Evolutionary conservation across 2,888 invertebrate species (phyloP).

Genomic region (Hirtodrosophila confusa): DNA sequence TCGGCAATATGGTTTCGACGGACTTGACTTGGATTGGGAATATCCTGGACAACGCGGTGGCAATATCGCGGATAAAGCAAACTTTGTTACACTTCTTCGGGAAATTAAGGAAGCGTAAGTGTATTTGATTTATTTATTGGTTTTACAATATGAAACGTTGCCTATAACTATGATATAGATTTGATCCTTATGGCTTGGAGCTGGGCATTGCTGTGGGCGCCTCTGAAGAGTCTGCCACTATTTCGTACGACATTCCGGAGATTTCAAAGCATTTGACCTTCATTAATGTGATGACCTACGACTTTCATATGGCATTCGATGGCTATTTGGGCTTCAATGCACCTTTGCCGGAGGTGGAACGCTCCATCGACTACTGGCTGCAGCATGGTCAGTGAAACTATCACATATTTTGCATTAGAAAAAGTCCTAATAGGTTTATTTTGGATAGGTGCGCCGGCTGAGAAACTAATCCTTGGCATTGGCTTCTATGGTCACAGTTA

Average conservation of each 20-base stretch:
- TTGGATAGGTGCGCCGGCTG: constrained; percentile 85
- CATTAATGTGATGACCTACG: constrained; percentile 79
- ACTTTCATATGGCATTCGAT: constrained; percentile 61
- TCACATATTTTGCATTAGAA: background rate
- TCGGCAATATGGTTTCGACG: constrained; percentile 92
- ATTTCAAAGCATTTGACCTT: constrained; percentile 66
- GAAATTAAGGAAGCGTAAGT: constrained; percentile 72
- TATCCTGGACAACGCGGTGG: constrained; percentile 88
- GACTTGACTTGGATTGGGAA: constrained; percentile 96
- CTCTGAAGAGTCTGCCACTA: constrained; percentile 44
- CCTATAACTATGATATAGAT: constrained; percentile 30
- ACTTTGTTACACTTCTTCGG: constrained; percentile 85
- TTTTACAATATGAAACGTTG: too few species aligned
- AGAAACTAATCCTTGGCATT: constrained; percentile 93
- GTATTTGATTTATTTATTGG: too few species aligned
- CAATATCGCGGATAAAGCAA: constrained; percentile 88
- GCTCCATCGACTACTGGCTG: constrained; percentile 94
- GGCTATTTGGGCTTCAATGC: constrained; percentile 68
- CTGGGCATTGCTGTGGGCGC: constrained; percentile 87
- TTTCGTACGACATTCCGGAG: constrained; percentile 71
- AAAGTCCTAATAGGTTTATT: too few species aligned
- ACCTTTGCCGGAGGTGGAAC: constrained; percentile 89
- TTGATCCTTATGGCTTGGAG: constrained; percentile 85
- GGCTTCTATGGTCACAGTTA: constrained; percentile 94
- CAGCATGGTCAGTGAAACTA: constrained; percentile 41